Conservation (phyloP, 2,888 invertebrate species). For the Dasypogon diadema region DNA sequence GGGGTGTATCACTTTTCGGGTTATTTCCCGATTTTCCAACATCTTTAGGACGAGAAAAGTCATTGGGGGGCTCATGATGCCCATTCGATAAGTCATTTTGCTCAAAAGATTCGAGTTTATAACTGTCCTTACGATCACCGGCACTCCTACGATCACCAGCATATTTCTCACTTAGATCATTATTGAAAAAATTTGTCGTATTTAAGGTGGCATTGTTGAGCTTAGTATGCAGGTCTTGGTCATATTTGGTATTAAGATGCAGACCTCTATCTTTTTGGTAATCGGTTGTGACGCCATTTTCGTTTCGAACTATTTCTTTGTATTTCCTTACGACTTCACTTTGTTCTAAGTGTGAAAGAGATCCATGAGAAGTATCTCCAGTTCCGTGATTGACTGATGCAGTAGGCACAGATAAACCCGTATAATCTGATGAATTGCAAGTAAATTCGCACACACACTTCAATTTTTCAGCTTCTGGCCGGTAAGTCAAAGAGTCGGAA, state of each 20-base stretch:
- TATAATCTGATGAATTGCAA: constrained; percentile 50
- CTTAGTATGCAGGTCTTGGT: no score
- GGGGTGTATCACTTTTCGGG: not conserved
- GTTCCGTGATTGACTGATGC: not conserved
- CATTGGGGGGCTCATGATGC: not conserved
- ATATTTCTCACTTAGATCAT: not conserved
- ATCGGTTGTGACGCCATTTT: not conserved
- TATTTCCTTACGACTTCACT: constrained; percentile 6
- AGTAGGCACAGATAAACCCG: not conserved
- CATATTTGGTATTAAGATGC: not conserved
- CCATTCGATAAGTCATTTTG: constrained; percentile 15
- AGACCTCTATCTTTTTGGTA: constrained; percentile 15
- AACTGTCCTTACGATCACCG: not conserved
- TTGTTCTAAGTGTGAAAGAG: not conserved
- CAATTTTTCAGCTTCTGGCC: not conserved
- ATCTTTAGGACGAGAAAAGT: not conserved
- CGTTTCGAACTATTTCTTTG: not conserved
- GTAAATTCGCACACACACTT: constrained; percentile 42
- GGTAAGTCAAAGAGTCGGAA: constrained; percentile 51
- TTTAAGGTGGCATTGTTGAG: not conserved
- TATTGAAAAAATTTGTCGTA: constrained; percentile 1
- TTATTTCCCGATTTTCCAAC: not conserved
- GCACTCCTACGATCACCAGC: not conserved
- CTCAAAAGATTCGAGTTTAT: constrained; percentile 7
- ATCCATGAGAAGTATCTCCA: not conserved